Base-by-base conservation (phyloP, 2,113 vertebrate species). In the Chrysochloris asiatica region DNA sequence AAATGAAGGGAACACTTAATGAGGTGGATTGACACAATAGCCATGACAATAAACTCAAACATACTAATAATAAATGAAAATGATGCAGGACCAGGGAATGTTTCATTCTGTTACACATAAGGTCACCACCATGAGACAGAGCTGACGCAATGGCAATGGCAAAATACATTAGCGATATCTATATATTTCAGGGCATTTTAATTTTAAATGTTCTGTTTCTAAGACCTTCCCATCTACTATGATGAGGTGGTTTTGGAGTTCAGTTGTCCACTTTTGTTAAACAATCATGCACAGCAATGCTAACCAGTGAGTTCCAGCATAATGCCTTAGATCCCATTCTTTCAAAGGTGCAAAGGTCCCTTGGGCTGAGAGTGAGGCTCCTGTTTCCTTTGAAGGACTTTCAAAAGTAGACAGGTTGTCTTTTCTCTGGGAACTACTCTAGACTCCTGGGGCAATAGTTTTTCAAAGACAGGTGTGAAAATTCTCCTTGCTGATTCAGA, bases 381-480 rank as follows among this genome's bases (percentile, higher is more conserved):
- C 26, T 6, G 21, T 7, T 81, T 82, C 10, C 59, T 92, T 63
- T 38, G 48, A 90, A 91, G 43, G 36, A 8, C 45, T 88, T 90
- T 92, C 59, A 79, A 43, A 84, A 93, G 83, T n/a, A 72, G 50
- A 93, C 6, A 80, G 56, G 47, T 12, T 38, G 9, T 75, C 38
- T 65, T 84, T 89, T 75, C 21, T 19, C 56, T n/a, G 38, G 38
- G 71, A 82, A 28, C 11, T 69, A 4, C 48, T 59, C 48, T 38
- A 47, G 22, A 21, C 38, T 89, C 63, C 87, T 59, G 36, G 78
- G 50, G 76, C 75, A 30, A 48, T 22, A 5, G 17, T 71, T 52
- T 65, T 89, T 80, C 76, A 80, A 78, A 89, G 63, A 72, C 75
- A 72, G 69, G 78, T 80, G 61, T 56, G 87, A 94, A 91, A 92